Percentiles rank a stretch among this genome's conserved stretches.
These are phyloP conservation scores for Meteorus cinctellus DNA, from an alignment of 2,888 invertebrate genomes.

Conservation along the genomic window DNA sequence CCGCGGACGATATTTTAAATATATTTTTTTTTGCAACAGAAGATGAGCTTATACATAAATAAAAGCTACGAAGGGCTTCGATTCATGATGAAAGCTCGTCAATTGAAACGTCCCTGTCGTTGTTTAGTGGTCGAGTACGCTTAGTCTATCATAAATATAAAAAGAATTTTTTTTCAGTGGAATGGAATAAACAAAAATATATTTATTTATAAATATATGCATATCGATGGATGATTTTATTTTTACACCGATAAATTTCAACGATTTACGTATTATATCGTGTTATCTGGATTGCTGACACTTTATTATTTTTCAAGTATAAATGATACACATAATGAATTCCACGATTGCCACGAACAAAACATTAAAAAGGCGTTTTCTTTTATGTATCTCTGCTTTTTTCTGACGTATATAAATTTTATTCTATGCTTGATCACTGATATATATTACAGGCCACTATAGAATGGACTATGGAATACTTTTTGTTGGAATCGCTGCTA, in stretches of 20 bases:
- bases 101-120: constrained; percentile 26
- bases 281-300: not conserved
- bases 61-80: constrained; percentile 45
- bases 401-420: constrained; percentile 31
- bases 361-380: not conserved
- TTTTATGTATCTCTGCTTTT: constrained; percentile 35
- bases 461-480: constrained; percentile 57
- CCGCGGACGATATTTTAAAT: constrained; percentile 53
- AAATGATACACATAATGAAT: not conserved
- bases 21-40: constrained; percentile 42
- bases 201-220: constrained; percentile 22
- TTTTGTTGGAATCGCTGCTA: constrained; percentile 57
- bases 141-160: constrained; percentile 34
- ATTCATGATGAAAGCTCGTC: constrained; percentile 47
- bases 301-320: constrained; percentile 9
- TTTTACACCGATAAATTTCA: constrained; percentile 34
- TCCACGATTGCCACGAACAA: not conserved
- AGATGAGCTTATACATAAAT: constrained; percentile 11
- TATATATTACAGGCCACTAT: constrained; percentile 59
- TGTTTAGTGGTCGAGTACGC: constrained; percentile 26
- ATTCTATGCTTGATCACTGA: constrained; percentile 45
- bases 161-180: constrained; percentile 35
- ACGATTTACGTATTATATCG: constrained; percentile 38
- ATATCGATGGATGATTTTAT: constrained; percentile 46
- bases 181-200: not conserved